Evolutionary conservation across 37 sponge, comb jelly and placozoan genomes (phyloP), one percentile per base, ranked within the genome.

Genomic region (Eunapius fragilis): DNA sequence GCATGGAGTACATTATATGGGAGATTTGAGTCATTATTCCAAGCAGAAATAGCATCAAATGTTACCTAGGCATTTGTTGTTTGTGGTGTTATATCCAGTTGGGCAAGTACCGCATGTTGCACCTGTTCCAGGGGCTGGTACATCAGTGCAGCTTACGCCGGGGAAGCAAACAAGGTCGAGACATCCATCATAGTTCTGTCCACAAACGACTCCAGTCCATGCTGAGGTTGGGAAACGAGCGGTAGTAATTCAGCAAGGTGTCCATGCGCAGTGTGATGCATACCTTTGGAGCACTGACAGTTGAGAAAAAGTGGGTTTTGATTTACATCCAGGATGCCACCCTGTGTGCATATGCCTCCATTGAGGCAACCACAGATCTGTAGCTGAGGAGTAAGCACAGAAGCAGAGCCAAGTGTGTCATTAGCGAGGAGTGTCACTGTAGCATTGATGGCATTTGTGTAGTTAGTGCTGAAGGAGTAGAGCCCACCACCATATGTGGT

Each of bases 21-120:
- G n/a, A n/a, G n/a, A n/a, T n/a, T n/a, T n/a, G n/a, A n/a, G n/a
- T n/a, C n/a, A n/a, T n/a, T n/a, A n/a, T n/a, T n/a, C n/a, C n/a
- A n/a, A n/a, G n/a, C n/a, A n/a, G n/a, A n/a, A n/a, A n/a, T n/a
- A n/a, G n/a, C n/a, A n/a, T n/a, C n/a, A n/a, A n/a, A n/a, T n/a
- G n/a, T 58, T 19, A 92, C 93, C 93, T 35, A 33, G 19, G 71
- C 93, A 92, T 85, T 85, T 92, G 9, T 25, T 37, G 23, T 80
- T 86, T 82, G 78, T 37, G 32, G 79, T 90, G 23, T 32, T 19
- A 31, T 71, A 82, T 17, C 93, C 90, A 38, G 38, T 2, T 25
- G 93, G 93, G 67, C 93, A 92, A 0, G 87, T 71, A 28, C 92
- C 92, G 78, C 93, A 92, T 3, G n/a, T 69, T 3, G 86, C 86